These are phyloP conservation scores for Tenthredo scrophulariae DNA, from an alignment of 2,888 invertebrate species.

Conservation along the genomic window DNA sequence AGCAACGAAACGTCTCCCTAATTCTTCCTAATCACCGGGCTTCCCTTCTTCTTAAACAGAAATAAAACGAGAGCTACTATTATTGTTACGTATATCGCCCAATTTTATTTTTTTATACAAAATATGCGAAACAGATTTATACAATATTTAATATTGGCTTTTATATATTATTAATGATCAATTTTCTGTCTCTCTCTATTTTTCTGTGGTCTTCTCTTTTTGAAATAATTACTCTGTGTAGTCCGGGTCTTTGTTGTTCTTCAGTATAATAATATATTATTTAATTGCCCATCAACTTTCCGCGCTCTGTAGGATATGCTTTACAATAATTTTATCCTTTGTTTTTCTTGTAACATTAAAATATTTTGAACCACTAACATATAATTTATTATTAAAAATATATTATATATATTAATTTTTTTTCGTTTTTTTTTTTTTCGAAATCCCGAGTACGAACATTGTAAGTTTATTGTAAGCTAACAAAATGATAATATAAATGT, in stretches of 20 bases:
- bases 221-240: background rate
- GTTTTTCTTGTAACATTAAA: background rate
- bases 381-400: slow-evolving; percentile 15
- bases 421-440: background rate
- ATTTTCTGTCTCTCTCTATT: background rate
- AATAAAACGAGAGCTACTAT: slow-evolving; percentile 2
- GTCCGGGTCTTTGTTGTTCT: slow-evolving; percentile 15
- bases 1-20: slow-evolving; percentile 36
- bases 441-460: slow-evolving; percentile 29
- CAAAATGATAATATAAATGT: slow-evolving; percentile 31
- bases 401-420: background rate
- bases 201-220: background rate
- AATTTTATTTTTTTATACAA: slow-evolving; percentile 27
- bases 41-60: slow-evolving; percentile 26
- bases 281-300: background rate
- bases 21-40: slow-evolving; percentile 50
- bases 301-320: background rate
- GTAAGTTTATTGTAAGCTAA: slow-evolving; percentile 39
- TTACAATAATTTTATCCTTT: background rate
- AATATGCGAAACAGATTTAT: background rate
- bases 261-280: background rate
- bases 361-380: background rate
- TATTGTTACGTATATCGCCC: background rate
- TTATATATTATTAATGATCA: slow-evolving; percentile 3
- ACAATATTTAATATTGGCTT: background rate